A percentile compares a stretch with the other conserved stretches of the same genome.
Conservation (phyloP, 2,113 vertebrate species). For the Mastomys natalensis region DNA sequence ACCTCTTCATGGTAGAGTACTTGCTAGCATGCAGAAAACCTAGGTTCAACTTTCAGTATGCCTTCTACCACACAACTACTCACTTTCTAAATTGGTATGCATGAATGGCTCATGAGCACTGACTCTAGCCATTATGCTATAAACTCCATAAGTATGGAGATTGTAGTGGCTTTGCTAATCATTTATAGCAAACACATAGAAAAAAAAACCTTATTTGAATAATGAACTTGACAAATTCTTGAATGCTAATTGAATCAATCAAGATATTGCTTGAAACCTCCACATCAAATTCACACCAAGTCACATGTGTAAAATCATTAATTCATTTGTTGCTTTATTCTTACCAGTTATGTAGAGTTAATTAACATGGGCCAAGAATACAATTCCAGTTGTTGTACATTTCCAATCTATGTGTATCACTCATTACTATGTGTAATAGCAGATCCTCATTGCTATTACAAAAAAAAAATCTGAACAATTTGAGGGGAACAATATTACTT, state of each 20-base stretch:
- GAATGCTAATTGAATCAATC: constrained; percentile 17
- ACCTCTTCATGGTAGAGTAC: not conserved
- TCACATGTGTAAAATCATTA: constrained; percentile 34
- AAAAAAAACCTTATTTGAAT: not conserved
- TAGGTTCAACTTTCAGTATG: not conserved
- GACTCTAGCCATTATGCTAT: too few relatives aligned
- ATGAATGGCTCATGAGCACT: not conserved
- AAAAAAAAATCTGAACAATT: not conserved
- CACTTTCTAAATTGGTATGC: not conserved
- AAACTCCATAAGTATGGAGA: not conserved
- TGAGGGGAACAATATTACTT: not conserved
- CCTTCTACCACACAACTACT: not conserved
- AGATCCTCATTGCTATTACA: not conserved
- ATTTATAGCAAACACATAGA: not conserved
- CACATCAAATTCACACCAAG: not conserved
- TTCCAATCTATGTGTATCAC: not conserved
- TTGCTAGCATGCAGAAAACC: not conserved
- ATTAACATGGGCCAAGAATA: not conserved
- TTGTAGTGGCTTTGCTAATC: not conserved
- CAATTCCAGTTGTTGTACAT: not conserved
- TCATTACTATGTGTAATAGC: not conserved
- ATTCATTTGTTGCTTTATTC: not conserved
- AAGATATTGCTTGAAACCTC: constrained; percentile 23
- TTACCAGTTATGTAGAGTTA: constrained; percentile 9
- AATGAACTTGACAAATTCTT: not conserved